Base-by-base conservation (phyloP, 2,797 vertebrate species). In the Tympanoctomys barrerae region DNA sequence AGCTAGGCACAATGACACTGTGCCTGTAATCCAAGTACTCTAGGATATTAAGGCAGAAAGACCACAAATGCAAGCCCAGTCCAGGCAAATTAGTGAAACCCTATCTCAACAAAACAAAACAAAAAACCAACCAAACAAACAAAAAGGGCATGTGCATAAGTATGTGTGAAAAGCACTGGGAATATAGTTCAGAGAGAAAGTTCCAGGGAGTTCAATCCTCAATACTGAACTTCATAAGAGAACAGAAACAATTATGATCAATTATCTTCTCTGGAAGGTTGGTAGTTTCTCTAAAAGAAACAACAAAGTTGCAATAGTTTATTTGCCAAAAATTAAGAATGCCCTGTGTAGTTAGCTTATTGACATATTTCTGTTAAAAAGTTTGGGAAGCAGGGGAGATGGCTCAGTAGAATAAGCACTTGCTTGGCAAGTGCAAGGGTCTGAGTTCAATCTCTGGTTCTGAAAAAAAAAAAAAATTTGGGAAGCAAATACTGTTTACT, bases 301-400 rank as follows among this genome's bases (percentile, higher is more conserved):
- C 42, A 68, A 52, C 36, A 83, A 83, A 68, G 21, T 9, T 54
- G 68, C 42, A 52, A n/a, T 8, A 92, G 13, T 26, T 80, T 86
- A 84, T 68, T 14, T 90, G 33, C 19, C 84, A 84, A 93, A 97
- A 94, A 57, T 80, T 64, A 78, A 82, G 54, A 87, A 73, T 87
- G 84, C 21, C n/a, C 59, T 18, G 16, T 77, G 3, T 64, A n/a
- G 42, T 87, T 39, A 91, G 28, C 62, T 85, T 36, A 93, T 11
- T 81, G 49, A 85, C 93, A 57, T 82, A 87, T 52, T 94, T 94
- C 90, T 82, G 28, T 79, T 49, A 91, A 31, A 83, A n/a, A 94
- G 46, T 54, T 78, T 92, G 61, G 18, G 89, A 89, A 94, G n/a
- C 33, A 57, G 61, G 18, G 89, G 83, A 94, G n/a, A 42, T 42